Conservation (phyloP, 2,797 vertebrate species). For the Echiichthys vipera region DNA sequence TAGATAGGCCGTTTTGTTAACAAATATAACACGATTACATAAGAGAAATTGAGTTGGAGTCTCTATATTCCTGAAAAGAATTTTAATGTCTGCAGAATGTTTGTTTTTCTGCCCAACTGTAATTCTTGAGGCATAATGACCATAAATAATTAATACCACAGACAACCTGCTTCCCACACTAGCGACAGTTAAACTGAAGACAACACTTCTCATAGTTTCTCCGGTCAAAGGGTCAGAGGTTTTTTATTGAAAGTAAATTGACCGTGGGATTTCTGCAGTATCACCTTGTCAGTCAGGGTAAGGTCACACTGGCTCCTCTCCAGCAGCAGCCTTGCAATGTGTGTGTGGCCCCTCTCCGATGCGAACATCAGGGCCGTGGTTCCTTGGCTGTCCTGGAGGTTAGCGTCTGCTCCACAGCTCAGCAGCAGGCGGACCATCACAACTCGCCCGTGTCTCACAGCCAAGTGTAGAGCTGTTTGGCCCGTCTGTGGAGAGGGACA, state of each 20-base stretch:
- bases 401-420: conserved; percentile 88
- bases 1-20: conserved; percentile 33
- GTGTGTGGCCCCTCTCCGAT: conserved; percentile 87
- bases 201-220: neutral
- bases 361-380: conserved; percentile 93
- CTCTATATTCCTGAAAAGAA: neutral
- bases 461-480: conserved; percentile 94
- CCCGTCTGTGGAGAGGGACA: conserved; percentile 80
- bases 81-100: conserved; percentile 5
- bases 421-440: conserved; percentile 93
- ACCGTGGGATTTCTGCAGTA: neutral
- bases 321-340: conserved; percentile 90
- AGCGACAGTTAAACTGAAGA: neutral
- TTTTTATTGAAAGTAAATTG: neutral
- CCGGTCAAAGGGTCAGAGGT: neutral
- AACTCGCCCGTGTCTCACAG: conserved; percentile 90
- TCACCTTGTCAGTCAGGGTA: conserved; percentile 89
- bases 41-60: conserved; percentile 18
- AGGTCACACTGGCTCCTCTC: conserved; percentile 89
- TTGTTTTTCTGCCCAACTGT: neutral
- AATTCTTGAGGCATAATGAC: neutral
- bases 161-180: neutral
- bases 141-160: neutral
- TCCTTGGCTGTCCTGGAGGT: conserved; percentile 91
- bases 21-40: conserved; percentile 33